Evolutionary conservation across 2,888 invertebrate species (phyloP), one percentile per base, ranked within the genome.

Genomic region (Syrphus vitripennis): DNA sequence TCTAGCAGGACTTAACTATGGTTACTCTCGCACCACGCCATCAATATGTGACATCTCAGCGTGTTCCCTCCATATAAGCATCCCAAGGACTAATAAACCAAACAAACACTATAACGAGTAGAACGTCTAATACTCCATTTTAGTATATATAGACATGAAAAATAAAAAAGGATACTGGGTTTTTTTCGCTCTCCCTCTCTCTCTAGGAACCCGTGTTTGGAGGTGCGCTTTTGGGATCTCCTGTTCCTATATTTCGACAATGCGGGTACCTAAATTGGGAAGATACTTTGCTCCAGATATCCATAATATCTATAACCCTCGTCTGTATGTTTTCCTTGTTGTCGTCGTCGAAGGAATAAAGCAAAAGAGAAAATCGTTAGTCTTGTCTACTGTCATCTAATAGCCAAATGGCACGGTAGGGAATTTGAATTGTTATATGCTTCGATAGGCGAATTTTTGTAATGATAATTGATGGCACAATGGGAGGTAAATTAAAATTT

Each of bases 381-480:
- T 7, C 37, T 70, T 70, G 63, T 48, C 76, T 48, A 65, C 81
- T 80, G 80, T 84, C 84, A 80, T 76, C 80, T 84, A 80, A 21
- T 82, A 82, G 82, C 69, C 77, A 82, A 86, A 86, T 86, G 77
- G 74, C 72, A 82, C 86, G 70, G 70, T 74, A 65, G 86, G 86
- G 86, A 86, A 86, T 86, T 86, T 63, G 70, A 86, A 86, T 86
- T 77, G 70, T 82, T 86, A 74, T 81, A 61, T 86, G 82, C 77
- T 81, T 81, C 82, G 82, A 86, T 82, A 77, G 86, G 82, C 86
- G 82, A 77, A 86, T 82, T 86, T n/a, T 86, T 86, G 77, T 86
- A 86, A 86, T 86, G 82, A 82, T 86, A 86, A 86, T 86, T 86
- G 82, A 86, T 86, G 86, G 72, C 82, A 81, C 81, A 81, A 78